Evolutionary conservation across 2,888 invertebrate genomes (phyloP).

Genomic region (Scaptodrosophila latifasciaeformis): DNA sequence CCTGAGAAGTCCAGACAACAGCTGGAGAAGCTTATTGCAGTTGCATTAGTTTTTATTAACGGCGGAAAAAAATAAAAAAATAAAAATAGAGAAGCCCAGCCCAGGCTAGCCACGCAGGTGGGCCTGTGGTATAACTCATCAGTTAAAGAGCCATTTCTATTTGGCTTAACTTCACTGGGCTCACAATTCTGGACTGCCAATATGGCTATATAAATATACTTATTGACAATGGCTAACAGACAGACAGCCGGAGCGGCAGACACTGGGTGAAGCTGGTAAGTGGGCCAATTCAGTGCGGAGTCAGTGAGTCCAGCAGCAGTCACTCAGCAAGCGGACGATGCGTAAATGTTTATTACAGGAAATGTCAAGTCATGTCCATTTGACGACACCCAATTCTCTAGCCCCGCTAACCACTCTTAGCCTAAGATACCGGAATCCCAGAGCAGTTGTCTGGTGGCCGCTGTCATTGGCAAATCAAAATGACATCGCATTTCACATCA

Average conservation of each 20-base stretch:
- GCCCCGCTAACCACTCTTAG: neutral
- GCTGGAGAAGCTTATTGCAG: slow-evolving; percentile 19
- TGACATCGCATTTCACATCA: slow-evolving; percentile 28
- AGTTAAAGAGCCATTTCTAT: slow-evolving; percentile 30
- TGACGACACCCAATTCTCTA: slow-evolving; percentile 20
- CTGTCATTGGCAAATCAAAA: slow-evolving; percentile 46
- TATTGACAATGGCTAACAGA: slow-evolving; percentile 39
- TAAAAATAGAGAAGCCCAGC: slow-evolving; percentile 14
- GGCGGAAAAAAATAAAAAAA: slow-evolving; percentile 25
- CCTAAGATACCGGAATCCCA: slow-evolving; percentile 34
- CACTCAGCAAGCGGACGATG: neutral
- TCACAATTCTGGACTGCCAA: too few relatives aligned
- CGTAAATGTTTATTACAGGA: slow-evolving; percentile 30
- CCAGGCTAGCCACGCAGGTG: neutral
- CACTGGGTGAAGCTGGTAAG: too few relatives aligned
- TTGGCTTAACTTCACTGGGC: slow-evolving; percentile 36
- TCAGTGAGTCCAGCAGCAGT: too few relatives aligned
- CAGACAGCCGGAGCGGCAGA: too few relatives aligned
- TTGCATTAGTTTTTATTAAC: slow-evolving; percentile 42
- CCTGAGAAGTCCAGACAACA: too few relatives aligned
- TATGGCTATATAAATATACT: slow-evolving; percentile 16
- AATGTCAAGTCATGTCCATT: slow-evolving; percentile 39
- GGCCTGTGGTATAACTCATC: slow-evolving; percentile 26
- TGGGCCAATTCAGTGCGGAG: too few relatives aligned
- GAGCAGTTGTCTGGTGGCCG: slow-evolving; percentile 16